Evolutionary conservation across 1,140 invertebrate genomes (phyloP).

Genomic region (Brachionus asplanchnoidis): DNA sequence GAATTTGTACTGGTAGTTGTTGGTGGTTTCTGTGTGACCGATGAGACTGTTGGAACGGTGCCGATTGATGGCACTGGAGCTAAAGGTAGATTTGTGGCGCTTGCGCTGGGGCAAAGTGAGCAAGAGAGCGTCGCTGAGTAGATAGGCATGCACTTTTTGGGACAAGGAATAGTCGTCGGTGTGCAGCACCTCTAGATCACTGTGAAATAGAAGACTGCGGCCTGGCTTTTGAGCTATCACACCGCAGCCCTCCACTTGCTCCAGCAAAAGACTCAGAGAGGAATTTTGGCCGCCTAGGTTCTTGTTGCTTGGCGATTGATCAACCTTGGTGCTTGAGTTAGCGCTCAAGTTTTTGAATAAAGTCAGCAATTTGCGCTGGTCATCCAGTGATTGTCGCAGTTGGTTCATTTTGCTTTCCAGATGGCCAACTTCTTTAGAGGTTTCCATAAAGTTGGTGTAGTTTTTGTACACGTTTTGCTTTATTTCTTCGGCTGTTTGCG

Average conservation of each 20-base stretch:
- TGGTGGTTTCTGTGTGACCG: neutral
- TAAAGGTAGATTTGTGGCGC: neutral
- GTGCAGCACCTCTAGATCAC: conserved; percentile 30
- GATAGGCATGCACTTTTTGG: conserved; percentile 29
- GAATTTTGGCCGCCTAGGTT: neutral
- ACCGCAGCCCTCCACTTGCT: conserved; percentile 35
- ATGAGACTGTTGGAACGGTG: conserved; percentile 11
- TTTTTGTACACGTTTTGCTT: conserved; percentile 41
- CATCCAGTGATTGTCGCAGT: conserved; percentile 19
- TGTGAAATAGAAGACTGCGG: conserved; percentile 21
- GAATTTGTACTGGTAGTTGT: conserved; percentile 36
- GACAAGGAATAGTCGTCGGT: conserved; percentile 37
- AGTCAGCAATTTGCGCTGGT: conserved; percentile 31
- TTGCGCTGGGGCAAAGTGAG: conserved; percentile 20
- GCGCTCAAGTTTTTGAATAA: conserved; percentile 31
- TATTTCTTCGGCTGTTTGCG: conserved; percentile 38
- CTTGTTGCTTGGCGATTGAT: neutral
- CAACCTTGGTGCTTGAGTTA: neutral
- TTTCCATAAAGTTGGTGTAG: conserved; percentile 39
- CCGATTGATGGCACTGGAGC: neutral
- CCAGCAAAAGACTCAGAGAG: neutral
- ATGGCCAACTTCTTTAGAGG: conserved; percentile 36
- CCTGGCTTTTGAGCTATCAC: conserved; percentile 31
- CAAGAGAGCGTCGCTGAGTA: neutral
- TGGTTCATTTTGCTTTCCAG: conserved; percentile 39